Percentiles rank a stretch among this genome's conserved stretches.
phyloP scores from a whole-genome alignment of 2,797 vertebrate genomes.

The Microcaecilia unicolor region DNA sequence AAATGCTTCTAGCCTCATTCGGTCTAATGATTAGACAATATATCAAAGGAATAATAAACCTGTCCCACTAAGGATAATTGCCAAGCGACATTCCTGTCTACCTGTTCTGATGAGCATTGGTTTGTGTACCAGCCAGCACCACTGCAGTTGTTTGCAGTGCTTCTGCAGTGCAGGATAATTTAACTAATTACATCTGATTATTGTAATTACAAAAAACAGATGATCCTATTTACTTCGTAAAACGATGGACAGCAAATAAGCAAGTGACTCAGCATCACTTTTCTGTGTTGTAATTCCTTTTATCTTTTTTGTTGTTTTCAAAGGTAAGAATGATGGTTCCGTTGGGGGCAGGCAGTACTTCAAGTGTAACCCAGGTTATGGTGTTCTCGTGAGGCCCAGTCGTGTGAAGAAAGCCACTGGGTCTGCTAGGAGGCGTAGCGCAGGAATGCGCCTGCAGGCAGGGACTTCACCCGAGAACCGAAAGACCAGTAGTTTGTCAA shows the following conservation, averaged over 20 bases:
- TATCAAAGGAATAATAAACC: no score
- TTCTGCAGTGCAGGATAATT: background rate
- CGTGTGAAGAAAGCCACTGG: constrained; percentile 55
- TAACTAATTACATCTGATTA: background rate
- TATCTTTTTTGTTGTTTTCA: background rate
- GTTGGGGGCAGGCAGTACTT: constrained; percentile 86
- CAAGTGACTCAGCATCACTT: background rate
- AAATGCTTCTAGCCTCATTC: background rate
- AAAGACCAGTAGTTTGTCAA: constrained; percentile 26
- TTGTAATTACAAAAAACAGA: background rate
- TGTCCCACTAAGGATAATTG: no score
- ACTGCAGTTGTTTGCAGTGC: background rate
- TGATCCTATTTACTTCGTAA: background rate
- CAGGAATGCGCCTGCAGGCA: constrained; percentile 30
- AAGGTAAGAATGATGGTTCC: constrained; percentile 91
- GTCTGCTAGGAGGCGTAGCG: constrained; percentile 27
- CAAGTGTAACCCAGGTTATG: constrained; percentile 78
- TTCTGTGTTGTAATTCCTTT: no score
- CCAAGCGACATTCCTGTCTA: background rate
- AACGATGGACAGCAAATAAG: background rate
- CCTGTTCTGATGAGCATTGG: background rate
- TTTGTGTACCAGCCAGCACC: background rate
- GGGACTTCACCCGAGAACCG: constrained; percentile 13
- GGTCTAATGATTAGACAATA: no score
- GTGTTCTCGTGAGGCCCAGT: constrained; percentile 79